Evolutionary conservation across 1,140 invertebrate genomes (phyloP), one percentile per base, ranked within the genome.

Genomic region (Zaprionus ornatus): DNA sequence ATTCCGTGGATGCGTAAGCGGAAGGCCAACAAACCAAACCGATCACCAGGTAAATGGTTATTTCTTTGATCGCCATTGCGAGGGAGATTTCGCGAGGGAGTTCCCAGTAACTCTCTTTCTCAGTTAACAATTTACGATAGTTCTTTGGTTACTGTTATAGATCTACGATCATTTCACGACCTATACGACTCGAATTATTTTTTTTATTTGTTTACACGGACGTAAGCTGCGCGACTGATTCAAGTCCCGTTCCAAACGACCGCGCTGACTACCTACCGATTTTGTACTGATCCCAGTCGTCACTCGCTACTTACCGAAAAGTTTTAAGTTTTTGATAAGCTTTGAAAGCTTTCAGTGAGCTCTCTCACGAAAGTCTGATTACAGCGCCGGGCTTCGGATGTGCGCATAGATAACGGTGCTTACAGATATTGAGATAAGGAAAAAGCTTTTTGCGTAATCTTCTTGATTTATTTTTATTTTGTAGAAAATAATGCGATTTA

Each of bases 401-500:
- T 48, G 25, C 4, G 42, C 27, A 27, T 19, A 59, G 45, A 27
- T 50, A 23, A 21, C 17, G 17, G 45, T 3, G 10, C 17, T 50
- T 21, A 50, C 19, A 23, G 45, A 50, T 50, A 50, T n/a, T 7
- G 4, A 45, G 64, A 67, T 60, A 67, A 59, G 19, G 13, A 25
- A 4, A 13, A 19, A 45, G n/a, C 35, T 40, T 13, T 10, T n/a
- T 9, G 2, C 19, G 54, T 64, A 63, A 63, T 29, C 32, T 72
- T 35, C 25, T 82, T 82, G 65, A 65, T 81, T 76, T 73, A 69
- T 60, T 35, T 52, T 19, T 57, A 59, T 62, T 86, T 86, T 85
- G 70, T 79, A 79, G 56, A 86, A 79, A 73, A 85, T 61, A 72
- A 79, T 82, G 81, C 72, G 76, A 77, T 77, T 79, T 74, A 86